Evolutionary conservation across 2,797 vertebrate species (phyloP), one percentile per base, ranked within the genome.

Genomic region (Sebastiscus tertius): DNA sequence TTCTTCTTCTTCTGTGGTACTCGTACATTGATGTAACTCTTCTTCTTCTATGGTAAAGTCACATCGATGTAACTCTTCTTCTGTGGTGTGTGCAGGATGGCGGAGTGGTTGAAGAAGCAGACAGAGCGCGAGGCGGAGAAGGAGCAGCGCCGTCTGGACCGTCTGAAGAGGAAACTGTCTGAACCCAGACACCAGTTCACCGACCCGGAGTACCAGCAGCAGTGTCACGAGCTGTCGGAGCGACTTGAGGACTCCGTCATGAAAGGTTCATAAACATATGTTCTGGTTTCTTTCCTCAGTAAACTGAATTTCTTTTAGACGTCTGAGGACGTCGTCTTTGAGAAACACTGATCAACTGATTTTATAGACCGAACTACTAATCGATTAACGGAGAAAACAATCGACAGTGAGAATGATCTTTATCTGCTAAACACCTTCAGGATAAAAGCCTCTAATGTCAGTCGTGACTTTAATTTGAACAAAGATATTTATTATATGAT

Each of bases 61-160:
- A 29, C 58, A 4, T 42, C 5, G 39, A 42, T 42, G 13, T 42
- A 42, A 42, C 39, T 42, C 16, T 66, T 77, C 33, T 58, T 77
- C n/a, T 60, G 64, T 79, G 79, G 24, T 74, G 52, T 39, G 2
- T 56, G 29, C 83, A 99, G 98, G 74, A 99, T 99, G 98, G 98
- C 97, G 0, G 98, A 99, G 36, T 99, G 98, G 98, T 95, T 98
- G 77, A 97, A 97, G 89, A 97, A 98, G 77, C 97, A 99, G 90
- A 95, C 97, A 0, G 97, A 98, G 65, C 95, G 98, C 0, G 98
- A 99, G 86, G 97, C 97, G 0, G 97, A 97, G 59, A 98, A 97
- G 81, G 97, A 99, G 92, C 98, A 99, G 71, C 94, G 95, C 3
- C 96, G 97, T 0, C 72, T 97, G 76, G 97, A 99, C 77, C 96